Conservation (phyloP, 2,888 invertebrate species). For the Neria commutata region DNA sequence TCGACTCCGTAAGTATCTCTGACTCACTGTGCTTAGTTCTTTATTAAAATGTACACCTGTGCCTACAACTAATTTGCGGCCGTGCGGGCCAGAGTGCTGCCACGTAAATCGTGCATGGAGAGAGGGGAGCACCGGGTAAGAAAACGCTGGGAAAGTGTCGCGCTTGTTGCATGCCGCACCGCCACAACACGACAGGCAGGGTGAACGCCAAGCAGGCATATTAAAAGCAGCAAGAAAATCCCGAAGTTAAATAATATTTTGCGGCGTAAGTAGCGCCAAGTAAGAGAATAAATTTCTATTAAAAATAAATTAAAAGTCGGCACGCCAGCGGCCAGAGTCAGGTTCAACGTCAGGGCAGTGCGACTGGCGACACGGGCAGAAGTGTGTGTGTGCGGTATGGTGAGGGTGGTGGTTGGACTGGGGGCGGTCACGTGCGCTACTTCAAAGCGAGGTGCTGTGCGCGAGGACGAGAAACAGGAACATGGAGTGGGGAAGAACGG, state of each 20-base stretch:
- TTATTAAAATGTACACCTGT: constrained; percentile 13
- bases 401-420: too few species aligned
- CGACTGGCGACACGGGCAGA: background rate
- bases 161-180: constrained; percentile 22
- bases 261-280: constrained; percentile 3
- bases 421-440: constrained; percentile 17
- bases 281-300: constrained; percentile 30
- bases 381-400: too few species aligned
- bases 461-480: background rate
- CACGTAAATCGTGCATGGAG: background rate
- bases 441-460: background rate
- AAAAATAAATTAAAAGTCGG: constrained; percentile 32
- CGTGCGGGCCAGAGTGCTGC: background rate
- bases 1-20: too few species aligned
- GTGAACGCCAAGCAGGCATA: background rate
- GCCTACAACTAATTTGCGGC: constrained; percentile 12
- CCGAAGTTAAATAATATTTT: constrained; percentile 22
- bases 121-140: background rate
- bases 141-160: background rate
- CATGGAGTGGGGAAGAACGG: constrained; percentile 4
- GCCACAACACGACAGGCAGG: background rate
- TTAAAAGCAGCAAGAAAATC: background rate
- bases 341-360: background rate
- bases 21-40: background rate
- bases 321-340: constrained; percentile 15